Conservation (phyloP, 2,113 vertebrate species). For the Vicugna pacos region DNA sequence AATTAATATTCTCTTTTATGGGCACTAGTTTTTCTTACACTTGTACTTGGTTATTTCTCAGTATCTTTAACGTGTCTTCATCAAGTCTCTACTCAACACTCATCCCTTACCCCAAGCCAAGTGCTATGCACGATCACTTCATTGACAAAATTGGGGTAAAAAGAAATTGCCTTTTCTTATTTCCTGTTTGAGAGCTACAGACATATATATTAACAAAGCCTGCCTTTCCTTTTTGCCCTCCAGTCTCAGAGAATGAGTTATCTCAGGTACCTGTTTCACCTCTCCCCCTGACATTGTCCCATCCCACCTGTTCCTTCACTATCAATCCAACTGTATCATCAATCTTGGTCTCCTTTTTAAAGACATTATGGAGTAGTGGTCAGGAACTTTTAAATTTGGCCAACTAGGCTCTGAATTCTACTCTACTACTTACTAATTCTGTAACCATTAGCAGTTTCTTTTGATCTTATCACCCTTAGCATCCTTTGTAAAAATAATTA, state of each 20-base stretch:
- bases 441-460: not conserved
- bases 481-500: not conserved
- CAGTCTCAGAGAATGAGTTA: not conserved
- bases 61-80: not conserved
- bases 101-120: not conserved
- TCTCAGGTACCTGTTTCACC: not conserved
- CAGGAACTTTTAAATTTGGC: not conserved
- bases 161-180: not conserved
- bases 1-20: not conserved
- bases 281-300: not conserved
- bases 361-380: not conserved
- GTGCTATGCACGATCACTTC: not conserved
- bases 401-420: not conserved
- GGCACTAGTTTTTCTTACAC: not conserved
- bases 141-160: not conserved
- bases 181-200: not conserved
- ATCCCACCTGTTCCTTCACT: not conserved
- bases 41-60: not conserved
- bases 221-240: not conserved
- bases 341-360: not conserved
- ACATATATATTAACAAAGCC: not conserved
- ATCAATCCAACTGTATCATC: not conserved
- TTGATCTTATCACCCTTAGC: not conserved
- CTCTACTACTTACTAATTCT: not conserved
- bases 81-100: not conserved